Evolutionary conservation across 2,797 vertebrate genomes (phyloP).

Genomic region (Presbytis comata): DNA sequence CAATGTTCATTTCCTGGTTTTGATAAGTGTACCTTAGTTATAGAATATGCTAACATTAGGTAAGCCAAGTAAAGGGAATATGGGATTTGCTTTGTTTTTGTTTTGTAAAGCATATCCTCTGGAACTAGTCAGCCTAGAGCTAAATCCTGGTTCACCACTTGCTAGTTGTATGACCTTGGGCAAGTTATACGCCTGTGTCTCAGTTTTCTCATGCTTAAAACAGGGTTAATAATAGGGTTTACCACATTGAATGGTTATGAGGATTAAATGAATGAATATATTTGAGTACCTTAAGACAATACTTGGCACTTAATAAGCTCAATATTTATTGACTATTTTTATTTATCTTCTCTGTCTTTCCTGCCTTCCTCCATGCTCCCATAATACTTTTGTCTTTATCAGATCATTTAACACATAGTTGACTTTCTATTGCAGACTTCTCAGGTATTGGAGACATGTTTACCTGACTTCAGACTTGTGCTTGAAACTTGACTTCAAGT

Average conservation of each 20-base stretch:
- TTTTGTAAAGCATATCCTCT: not conserved
- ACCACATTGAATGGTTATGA: not conserved
- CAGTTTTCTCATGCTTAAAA: not conserved
- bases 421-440: not conserved
- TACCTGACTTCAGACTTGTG: not conserved
- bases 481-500: not conserved
- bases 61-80: not conserved
- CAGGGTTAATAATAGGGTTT: not conserved
- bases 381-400: not conserved
- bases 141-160: not conserved
- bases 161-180: not conserved
- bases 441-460: not conserved
- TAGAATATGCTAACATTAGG: not conserved
- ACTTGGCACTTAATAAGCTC: not conserved
- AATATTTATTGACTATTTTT: not conserved
- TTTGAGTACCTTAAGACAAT: not conserved
- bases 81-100: not conserved
- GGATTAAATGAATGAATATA: slow-evolving; percentile 12
- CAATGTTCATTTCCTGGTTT: not conserved
- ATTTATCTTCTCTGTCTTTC: not conserved
- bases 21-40: not conserved
- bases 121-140: not conserved
- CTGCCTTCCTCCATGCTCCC: not conserved
- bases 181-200: not conserved
- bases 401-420: not conserved